phyloP scores from a whole-genome alignment of 2,888 invertebrate genomes.

The Cryptops parisi region DNA sequence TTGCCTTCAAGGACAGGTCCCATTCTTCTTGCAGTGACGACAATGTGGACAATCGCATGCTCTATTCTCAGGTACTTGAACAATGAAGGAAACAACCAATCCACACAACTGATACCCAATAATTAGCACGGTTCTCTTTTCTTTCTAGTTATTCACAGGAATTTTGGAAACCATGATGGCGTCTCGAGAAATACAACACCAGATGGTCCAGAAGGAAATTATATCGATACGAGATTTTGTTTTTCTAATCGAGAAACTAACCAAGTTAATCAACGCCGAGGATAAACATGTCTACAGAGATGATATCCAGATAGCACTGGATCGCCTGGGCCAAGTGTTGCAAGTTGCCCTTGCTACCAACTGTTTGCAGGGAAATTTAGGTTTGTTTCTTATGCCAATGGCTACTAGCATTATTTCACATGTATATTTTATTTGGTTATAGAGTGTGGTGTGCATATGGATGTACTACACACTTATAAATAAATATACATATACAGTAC shows the following conservation, averaged over 20 bases:
- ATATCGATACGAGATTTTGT: conserved; percentile 19
- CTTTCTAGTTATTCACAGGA: conserved; percentile 48
- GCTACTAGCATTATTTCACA: neutral
- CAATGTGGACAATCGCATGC: no score
- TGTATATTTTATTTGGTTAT: neutral
- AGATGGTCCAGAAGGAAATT: conserved; percentile 18
- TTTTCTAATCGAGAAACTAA: conserved; percentile 16
- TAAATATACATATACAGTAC: no score
- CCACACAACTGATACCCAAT: no score
- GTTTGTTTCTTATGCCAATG: conserved; percentile 28
- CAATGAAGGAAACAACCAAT: no score
- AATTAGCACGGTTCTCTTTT: no score
- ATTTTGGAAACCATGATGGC: conserved; percentile 33
- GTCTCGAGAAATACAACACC: conserved; percentile 2
- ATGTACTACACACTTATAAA: no score
- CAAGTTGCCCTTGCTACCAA: conserved; percentile 64
- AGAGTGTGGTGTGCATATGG: neutral
- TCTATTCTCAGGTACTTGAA: conserved; percentile 10
- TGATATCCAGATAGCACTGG: conserved; percentile 46
- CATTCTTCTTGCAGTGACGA: no score
- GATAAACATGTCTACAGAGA: conserved; percentile 21
- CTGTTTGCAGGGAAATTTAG: conserved; percentile 64
- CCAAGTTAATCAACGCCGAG: conserved; percentile 25
- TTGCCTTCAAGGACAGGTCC: conserved; percentile 3
- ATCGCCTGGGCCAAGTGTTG: conserved; percentile 66